Conservation (phyloP, 2,888 invertebrate genomes). For the Callinectes sapidus region DNA sequence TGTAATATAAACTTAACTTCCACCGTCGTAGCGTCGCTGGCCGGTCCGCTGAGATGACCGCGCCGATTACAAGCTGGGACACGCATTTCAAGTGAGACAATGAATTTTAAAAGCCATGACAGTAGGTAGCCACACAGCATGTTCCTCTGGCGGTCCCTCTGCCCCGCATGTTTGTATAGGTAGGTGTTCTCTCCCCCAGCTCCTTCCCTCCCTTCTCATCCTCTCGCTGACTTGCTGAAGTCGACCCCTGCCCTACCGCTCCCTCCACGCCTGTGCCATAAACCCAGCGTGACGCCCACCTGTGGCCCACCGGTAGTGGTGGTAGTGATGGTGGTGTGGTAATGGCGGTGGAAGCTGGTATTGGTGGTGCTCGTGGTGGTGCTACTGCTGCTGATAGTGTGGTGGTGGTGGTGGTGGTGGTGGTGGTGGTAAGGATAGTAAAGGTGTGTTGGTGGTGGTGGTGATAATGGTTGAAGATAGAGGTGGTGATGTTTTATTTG, state of each 20-base stretch:
- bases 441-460: background rate
- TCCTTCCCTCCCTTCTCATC: background rate
- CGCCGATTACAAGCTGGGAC: conserved; percentile 51
- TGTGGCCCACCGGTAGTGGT: background rate
- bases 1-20: conserved; percentile 30
- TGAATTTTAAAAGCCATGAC: conserved; percentile 54
- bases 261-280: background rate
- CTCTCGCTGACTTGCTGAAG: background rate
- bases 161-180: background rate
- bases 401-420: background rate
- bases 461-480: background rate
- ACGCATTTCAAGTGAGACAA: conserved; percentile 46
- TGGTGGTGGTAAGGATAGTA: background rate
- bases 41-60: conserved; percentile 25
- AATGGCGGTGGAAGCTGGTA: background rate
- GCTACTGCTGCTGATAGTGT: background rate
- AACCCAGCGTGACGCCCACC: conserved; percentile 11
- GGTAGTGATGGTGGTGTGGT: background rate
- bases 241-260: background rate
- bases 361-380: background rate
- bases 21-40: background rate
- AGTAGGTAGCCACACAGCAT: conserved; percentile 44
- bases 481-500: background rate
- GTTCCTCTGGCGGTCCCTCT: background rate
- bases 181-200: background rate